Evolutionary conservation across 2,113 vertebrate species (phyloP).

Genomic region (Equus przewalskii): DNA sequence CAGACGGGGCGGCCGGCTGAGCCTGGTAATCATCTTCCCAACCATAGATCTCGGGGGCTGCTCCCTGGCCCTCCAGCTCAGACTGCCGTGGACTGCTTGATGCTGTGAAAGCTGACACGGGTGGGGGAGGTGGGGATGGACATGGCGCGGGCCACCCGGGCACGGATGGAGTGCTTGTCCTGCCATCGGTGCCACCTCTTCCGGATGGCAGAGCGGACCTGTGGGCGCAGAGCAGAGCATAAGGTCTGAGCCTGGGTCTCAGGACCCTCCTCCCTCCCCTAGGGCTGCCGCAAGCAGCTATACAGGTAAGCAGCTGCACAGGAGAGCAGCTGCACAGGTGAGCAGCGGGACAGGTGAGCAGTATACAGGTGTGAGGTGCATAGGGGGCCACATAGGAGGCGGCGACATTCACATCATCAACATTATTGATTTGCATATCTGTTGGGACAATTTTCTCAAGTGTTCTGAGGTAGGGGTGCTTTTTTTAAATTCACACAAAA

Average conservation of each 20-base stretch:
- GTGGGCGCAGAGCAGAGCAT: not conserved
- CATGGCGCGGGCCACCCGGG: conserved; percentile 95
- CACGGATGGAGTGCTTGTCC: conserved; percentile 96
- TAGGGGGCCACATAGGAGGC: not conserved
- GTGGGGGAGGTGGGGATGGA: conserved; percentile 98
- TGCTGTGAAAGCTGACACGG: conserved; percentile 98
- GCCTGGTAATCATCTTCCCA: not conserved
- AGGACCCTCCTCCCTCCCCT: not conserved
- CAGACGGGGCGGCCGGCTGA: not conserved
- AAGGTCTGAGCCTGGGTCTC: accelerated
- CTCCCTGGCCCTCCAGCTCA: not conserved
- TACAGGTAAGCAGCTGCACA: not conserved
- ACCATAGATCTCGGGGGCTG: accelerated
- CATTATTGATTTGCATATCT: not conserved
- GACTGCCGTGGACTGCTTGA: conserved; percentile 93
- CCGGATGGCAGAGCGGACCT: conserved; percentile 95
- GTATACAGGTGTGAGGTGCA: not conserved
- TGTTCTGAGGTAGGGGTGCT: too few species aligned
- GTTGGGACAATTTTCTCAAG: not conserved
- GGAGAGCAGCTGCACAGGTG: not conserved
- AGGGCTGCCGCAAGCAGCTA: not conserved
- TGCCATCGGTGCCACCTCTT: conserved; percentile 97
- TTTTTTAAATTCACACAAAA: not conserved
- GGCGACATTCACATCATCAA: accelerated
- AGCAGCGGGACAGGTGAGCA: not conserved